Percentiles rank a stretch among this genome's conserved stretches.
These are phyloP conservation scores for Dinocampus coccinellae DNA, from an alignment of 2,888 invertebrate species.

Conservation along the genomic window DNA sequence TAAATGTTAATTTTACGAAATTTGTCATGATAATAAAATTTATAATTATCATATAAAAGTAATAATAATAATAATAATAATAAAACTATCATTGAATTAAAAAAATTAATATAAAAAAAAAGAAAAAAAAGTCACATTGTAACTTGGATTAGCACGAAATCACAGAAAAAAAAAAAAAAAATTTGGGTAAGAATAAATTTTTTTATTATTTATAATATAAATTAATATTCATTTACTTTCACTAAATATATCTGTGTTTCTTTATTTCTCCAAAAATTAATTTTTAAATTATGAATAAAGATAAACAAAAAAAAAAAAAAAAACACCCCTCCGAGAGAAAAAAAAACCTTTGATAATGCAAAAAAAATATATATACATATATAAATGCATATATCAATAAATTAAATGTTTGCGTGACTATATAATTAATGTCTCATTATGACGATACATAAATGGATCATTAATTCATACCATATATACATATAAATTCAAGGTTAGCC, in stretches of 20 bases:
- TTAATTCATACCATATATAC: background rate
- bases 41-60: too few species aligned
- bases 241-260: background rate
- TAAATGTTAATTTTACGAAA: too few species aligned
- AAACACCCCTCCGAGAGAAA: background rate
- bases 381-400: background rate
- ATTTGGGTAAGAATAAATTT: background rate
- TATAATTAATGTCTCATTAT: background rate
- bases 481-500: conserved; percentile 3
- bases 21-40: background rate
- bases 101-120: background rate
- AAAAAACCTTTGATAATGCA: background rate
- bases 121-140: too few species aligned
- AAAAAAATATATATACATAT: background rate
- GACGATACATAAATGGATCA: background rate
- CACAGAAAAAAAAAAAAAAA: background rate
- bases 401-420: background rate
- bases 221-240: background rate
- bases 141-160: background rate
- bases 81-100: too few species aligned
- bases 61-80: too few species aligned
- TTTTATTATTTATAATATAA: background rate
- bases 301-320: background rate
- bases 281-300: background rate
- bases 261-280: background rate